Conservation (phyloP, 2,113 vertebrate species). For the Genyomyrus donnyi region DNA sequence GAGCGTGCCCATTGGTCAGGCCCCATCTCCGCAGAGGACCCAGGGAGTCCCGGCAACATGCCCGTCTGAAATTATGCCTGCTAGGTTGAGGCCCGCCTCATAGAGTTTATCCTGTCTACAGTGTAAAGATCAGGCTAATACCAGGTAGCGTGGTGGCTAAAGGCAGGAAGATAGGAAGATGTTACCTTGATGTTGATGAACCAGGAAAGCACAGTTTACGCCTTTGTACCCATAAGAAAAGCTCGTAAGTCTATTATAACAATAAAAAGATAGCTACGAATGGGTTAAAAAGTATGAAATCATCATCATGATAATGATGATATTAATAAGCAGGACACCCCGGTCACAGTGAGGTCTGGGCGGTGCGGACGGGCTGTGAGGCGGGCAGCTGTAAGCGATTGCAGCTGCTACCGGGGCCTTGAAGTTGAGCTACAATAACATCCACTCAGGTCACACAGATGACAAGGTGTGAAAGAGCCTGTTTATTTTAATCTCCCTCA, state of each 20-base stretch:
- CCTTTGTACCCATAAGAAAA: neutral
- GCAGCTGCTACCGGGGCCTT: slow-evolving; percentile 63
- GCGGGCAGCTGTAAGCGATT: slow-evolving; percentile 60
- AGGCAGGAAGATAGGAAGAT: neutral
- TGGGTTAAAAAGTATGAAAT: neutral
- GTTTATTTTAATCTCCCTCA: slow-evolving; percentile 48
- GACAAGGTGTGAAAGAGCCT: slow-evolving; percentile 54
- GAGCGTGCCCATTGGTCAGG: slow-evolving; percentile 45
- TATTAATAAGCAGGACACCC: neutral
- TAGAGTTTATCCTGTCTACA: neutral
- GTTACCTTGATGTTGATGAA: neutral
- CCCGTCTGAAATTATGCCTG: neutral
- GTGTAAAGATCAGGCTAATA: neutral
- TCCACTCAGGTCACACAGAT: slow-evolving; percentile 58
- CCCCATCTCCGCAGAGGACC: slow-evolving; percentile 18
- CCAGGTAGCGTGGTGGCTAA: neutral
- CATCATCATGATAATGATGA: neutral
- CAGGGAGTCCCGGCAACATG: neutral
- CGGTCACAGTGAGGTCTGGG: neutral
- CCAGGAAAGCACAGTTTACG: neutral
- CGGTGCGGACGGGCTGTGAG: slow-evolving; percentile 47
- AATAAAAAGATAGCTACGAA: neutral
- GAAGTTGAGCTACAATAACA: slow-evolving; percentile 65
- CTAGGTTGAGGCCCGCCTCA: neutral
- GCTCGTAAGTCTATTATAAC: neutral